A percentile compares a stretch with the other conserved stretches of the same genome.
phyloP scores from a whole-genome alignment of 1,140 invertebrate genomes.

The Micrasema longulum region DNA sequence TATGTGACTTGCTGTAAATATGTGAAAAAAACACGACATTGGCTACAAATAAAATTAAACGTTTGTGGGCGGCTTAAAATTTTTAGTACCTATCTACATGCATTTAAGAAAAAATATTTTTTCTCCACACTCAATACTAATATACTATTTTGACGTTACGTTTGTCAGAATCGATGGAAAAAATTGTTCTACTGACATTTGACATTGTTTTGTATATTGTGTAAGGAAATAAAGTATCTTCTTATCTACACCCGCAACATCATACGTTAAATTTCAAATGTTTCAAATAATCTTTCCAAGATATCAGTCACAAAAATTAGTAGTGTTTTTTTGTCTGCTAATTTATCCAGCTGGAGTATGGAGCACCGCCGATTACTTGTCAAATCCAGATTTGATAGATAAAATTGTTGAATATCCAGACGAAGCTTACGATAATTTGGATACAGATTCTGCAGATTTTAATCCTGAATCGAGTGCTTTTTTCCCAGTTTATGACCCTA shows the following conservation, averaged over 20 bases:
- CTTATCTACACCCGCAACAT: neutral
- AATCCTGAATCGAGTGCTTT: constrained; percentile 7
- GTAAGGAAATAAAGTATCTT: too few relatives aligned
- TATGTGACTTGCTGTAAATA: too few relatives aligned
- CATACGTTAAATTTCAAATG: too few relatives aligned
- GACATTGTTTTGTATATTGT: too few relatives aligned
- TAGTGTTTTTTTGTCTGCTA: constrained; percentile 21
- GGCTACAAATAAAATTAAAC: too few relatives aligned
- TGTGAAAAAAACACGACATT: too few relatives aligned
- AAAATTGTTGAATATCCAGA: constrained; percentile 23
- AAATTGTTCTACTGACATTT: too few relatives aligned
- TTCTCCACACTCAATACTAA: neutral
- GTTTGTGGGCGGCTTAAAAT: too few relatives aligned
- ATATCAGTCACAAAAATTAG: neutral
- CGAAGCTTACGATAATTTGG: constrained; percentile 10
- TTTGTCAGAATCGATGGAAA: constrained; percentile 28
- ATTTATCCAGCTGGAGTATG: constrained; percentile 29
- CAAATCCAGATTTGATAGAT: constrained; percentile 3
- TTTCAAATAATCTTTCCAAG: neutral
- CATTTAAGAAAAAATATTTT: too few relatives aligned
- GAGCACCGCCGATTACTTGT: constrained; percentile 5
- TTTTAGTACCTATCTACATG: too few relatives aligned
- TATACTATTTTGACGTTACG: neutral
- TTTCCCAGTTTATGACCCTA: constrained; percentile 21
- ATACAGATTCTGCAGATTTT: neutral